These are phyloP conservation scores for Monarcha castaneiventris DNA, from an alignment of 2,113 vertebrate genomes.

Conservation along the genomic window DNA sequence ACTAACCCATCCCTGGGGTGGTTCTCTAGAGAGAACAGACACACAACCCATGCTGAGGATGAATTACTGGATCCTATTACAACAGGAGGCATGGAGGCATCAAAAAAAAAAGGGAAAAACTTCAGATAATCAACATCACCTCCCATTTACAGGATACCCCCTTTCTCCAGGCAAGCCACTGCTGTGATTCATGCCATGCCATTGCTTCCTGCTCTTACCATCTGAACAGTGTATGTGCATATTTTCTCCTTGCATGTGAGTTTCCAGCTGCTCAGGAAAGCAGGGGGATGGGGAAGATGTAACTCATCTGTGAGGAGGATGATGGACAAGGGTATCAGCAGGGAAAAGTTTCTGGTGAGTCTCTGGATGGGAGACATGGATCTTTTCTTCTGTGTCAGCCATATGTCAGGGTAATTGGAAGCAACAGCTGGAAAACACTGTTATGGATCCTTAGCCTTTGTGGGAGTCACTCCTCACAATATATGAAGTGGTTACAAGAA, in stretches of 20 bases:
- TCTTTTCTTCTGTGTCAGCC: not conserved
- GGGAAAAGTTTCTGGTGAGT: not conserved
- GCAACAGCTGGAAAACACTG: not conserved
- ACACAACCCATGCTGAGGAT: not conserved
- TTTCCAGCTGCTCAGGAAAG: not conserved
- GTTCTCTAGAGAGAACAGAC: not conserved
- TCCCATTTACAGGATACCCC: not conserved
- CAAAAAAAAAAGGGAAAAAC: not conserved
- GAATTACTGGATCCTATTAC: slow-evolving; percentile 37
- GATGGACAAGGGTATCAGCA: not conserved
- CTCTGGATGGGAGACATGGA: not conserved
- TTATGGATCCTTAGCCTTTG: not conserved
- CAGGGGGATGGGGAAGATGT: not conserved
- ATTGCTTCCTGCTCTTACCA: not conserved
- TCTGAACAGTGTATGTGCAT: not conserved
- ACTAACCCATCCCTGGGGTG: not conserved
- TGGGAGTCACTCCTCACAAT: not conserved
- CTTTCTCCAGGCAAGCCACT: not conserved
- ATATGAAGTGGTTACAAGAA: slow-evolving; percentile 20
- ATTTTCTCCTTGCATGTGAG: not conserved
- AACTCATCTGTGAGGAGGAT: not conserved
- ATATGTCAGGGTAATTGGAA: slow-evolving; percentile 1
- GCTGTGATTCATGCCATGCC: not conserved
- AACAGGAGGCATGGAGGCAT: not conserved
- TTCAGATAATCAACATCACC: slow-evolving; percentile 13